A percentile compares a stretch with the other conserved stretches of the same genome.
Conservation (phyloP, 2,797 vertebrate genomes). For the Dryobates pubescens region DNA sequence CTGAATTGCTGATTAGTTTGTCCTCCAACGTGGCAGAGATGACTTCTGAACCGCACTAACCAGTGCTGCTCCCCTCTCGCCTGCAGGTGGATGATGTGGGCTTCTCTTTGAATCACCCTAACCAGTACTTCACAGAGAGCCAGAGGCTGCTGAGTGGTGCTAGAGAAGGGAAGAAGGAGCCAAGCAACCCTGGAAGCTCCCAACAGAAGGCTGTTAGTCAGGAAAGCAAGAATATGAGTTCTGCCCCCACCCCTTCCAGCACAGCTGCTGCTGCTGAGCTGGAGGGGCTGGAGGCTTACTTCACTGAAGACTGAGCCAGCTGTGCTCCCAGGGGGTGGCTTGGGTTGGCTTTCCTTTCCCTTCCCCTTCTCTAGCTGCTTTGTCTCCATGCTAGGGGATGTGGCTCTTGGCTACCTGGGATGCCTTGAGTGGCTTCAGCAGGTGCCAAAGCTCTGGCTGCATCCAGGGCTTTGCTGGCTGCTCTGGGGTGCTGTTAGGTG, state of each 20-base stretch:
- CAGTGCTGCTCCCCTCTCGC: slow-evolving; percentile 4
- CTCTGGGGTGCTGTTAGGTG: not conserved
- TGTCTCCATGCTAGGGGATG: not conserved
- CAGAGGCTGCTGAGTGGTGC: slow-evolving; percentile 85
- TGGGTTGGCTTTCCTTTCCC: not conserved
- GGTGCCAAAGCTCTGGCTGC: not conserved
- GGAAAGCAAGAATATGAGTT: slow-evolving; percentile 38
- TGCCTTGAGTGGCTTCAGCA: not conserved
- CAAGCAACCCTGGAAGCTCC: slow-evolving; percentile 49
- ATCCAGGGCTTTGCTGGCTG: not conserved
- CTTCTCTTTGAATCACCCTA: slow-evolving; percentile 96
- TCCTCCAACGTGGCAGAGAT: not conserved
- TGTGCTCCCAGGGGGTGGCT: not conserved
- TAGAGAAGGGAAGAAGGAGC: slow-evolving; percentile 87
- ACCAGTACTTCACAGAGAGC: slow-evolving; percentile 97
- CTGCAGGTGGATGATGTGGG: slow-evolving; percentile 87
- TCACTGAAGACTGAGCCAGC: slow-evolving; percentile 74
- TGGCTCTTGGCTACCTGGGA: not conserved
- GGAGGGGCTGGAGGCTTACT: slow-evolving; percentile 87
- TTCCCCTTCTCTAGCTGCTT: not conserved
- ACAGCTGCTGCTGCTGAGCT: slow-evolving; percentile 66
- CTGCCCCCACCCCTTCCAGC: slow-evolving; percentile 28
- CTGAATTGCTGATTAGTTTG: not conserved
- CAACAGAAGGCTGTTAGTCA: slow-evolving; percentile 68
- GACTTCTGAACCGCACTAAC: not conserved